Evolutionary conservation across 2,888 invertebrate species (phyloP), one percentile per base, ranked within the genome.

Genomic region (Unio delphinus): DNA sequence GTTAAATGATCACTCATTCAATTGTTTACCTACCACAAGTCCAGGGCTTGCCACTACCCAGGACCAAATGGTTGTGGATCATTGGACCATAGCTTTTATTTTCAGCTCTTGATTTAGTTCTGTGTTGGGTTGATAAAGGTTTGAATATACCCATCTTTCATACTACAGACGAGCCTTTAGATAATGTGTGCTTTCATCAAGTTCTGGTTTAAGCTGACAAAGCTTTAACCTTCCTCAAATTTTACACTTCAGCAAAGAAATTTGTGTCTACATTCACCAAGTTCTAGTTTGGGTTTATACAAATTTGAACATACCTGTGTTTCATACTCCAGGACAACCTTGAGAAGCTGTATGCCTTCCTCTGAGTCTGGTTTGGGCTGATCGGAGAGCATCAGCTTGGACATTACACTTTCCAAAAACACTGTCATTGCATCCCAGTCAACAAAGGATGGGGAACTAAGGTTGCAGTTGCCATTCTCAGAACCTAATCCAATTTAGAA

Each of bases 151-250:
- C 88, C 92, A 92, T 0, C 95, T 95, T 70, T 94, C 92, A 86
- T 94, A 93, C 54, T 92, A 92, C 68, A 97, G 92, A 87, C 96
- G 96, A 80, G 94, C 92, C 89, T 95, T 94, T 70, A 97, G 91
- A 66, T 97, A 91, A 73, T 93, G 92, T 70, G 96, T 91, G 0
- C 96, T 96, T 45, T 93, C 92, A 66, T 93, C 92, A 20, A 95
- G 94, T 69, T 93, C 92, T 23, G 71, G 95, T 54, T 82, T 78
- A 18, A n/a, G 68, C 58, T 62, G 65, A 56, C n/a, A 45, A 11
- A 15, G 3, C 0, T 45, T 45, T 45, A 15, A 45, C 1, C 45
- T 11, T 11, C 11, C 45, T 15, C 15, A 15, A 11, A 3, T 45
- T 45, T 45, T 15, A 45, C 15, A 45, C 45, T 45, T 3, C 45